phyloP scores from a whole-genome alignment of 2,888 invertebrate species.

The Agapetus fuscipes region DNA sequence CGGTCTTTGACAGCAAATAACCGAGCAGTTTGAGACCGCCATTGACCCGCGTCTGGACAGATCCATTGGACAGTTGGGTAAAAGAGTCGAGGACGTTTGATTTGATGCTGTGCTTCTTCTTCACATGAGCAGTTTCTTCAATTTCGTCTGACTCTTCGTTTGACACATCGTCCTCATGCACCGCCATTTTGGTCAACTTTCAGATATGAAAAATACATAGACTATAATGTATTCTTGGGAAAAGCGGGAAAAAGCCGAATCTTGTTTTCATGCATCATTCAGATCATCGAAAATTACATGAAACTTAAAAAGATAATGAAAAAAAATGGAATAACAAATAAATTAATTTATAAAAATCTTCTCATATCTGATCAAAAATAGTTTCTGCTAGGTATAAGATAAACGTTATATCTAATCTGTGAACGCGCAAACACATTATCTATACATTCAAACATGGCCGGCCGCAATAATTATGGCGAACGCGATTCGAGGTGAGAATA shows the following conservation, averaged over 20 bases:
- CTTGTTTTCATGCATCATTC: too few relatives aligned
- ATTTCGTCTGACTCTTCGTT: conserved; percentile 2
- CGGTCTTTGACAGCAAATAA: conserved; percentile 20
- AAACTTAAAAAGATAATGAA: too few relatives aligned
- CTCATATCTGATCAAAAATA: too few relatives aligned
- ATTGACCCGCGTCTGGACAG: conserved; percentile 27
- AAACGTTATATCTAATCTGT: conserved; percentile 2
- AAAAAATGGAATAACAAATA: too few relatives aligned
- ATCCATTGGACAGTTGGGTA: conserved; percentile 35
- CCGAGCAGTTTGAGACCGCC: conserved; percentile 39
- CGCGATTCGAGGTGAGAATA: conserved; percentile 63
- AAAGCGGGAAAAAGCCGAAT: too few relatives aligned
- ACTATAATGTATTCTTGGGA: neutral
- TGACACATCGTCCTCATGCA: conserved; percentile 4
- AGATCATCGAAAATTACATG: too few relatives aligned
- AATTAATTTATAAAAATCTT: too few relatives aligned
- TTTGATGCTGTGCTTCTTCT: conserved; percentile 10
- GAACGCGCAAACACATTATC: conserved; percentile 17
- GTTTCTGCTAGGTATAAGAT: too few relatives aligned
- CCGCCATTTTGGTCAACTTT: conserved; percentile 6
- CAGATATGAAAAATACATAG: neutral
- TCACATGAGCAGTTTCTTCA: too few relatives aligned
- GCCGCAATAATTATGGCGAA: conserved; percentile 77
- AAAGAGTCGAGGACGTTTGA: conserved; percentile 38
- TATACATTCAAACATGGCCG: conserved; percentile 62